These are phyloP conservation scores for Sebastes oblongus DNA, from an alignment of 2,797 vertebrate genomes.

Conservation along the genomic window DNA sequence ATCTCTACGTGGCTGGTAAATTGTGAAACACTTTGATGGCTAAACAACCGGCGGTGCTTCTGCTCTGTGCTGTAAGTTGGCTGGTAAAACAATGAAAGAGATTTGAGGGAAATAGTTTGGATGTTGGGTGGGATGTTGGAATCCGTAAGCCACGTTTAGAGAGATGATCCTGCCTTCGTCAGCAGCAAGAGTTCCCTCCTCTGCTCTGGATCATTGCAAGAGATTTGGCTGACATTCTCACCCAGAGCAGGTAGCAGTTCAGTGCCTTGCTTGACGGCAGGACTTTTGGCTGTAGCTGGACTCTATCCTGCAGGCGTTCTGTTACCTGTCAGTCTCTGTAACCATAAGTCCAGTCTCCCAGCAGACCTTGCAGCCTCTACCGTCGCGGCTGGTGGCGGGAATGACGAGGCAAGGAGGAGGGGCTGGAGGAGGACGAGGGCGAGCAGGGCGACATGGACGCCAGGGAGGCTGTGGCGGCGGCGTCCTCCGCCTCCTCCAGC, in stretches of 20 bases:
- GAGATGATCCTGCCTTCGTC: slow-evolving; percentile 8
- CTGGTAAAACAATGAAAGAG: slow-evolving; percentile 33
- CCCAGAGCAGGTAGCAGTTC: slow-evolving; percentile 3
- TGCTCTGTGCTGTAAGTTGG: background rate
- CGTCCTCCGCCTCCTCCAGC: slow-evolving; percentile 92
- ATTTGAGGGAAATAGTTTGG: background rate
- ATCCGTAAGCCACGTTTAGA: background rate
- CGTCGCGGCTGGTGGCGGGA: slow-evolving; percentile 76
- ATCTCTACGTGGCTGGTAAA: slow-evolving; percentile 18
- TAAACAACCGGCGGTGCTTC: background rate
- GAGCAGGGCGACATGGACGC: slow-evolving; percentile 80
- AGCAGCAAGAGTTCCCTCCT: slow-evolving; percentile 1
- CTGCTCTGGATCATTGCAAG: background rate
- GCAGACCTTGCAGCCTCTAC: slow-evolving; percentile 34
- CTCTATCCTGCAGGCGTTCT: background rate
- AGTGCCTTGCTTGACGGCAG: slow-evolving; percentile 4
- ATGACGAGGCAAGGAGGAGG: slow-evolving; percentile 78
- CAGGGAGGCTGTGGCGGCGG: slow-evolving; percentile 81
- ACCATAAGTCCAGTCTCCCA: background rate
- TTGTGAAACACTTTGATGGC: background rate
- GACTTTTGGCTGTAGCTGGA: slow-evolving; percentile 20
- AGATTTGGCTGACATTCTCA: slow-evolving; percentile 7
- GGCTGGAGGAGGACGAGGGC: slow-evolving; percentile 64
- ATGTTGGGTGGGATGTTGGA: background rate
- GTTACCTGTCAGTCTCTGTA: slow-evolving; percentile 11